Evolutionary conservation across 2,113 vertebrate species (phyloP), one percentile per base, ranked within the genome.

Genomic region (Gambusia holbrooki): DNA sequence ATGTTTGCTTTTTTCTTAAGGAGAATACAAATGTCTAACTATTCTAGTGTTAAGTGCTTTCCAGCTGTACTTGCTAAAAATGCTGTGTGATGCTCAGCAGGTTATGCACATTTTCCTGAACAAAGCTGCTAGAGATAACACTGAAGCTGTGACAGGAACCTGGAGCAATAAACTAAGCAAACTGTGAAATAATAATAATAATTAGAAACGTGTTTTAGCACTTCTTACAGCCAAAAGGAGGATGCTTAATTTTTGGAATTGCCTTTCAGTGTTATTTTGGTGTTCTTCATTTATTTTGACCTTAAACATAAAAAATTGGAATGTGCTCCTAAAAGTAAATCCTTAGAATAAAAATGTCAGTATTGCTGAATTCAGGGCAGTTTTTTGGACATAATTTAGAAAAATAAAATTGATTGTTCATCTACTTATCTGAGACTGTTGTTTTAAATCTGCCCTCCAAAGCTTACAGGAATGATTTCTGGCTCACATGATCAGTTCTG

Each of bases 401-500:
- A 54, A 65, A 66, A 68, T 66, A 70, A 69, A 9, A 58, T 14
- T 11, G 58, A 83, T 71, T 66, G 83, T 87, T 83, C 68, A 66
- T 83, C 63, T 25, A 3, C 51, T 60, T 54, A 86, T 71, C 73
- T 68, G 13, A 70, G 72, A 61, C 29, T 74, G 28, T 61, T 3
- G 33, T 15, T 66, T 74, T 77, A 66, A 66, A 40, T 48, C 33
- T 11, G 32, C 35, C 60, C 40, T 84, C 61, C 75, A 71, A 77
- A 89, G 62, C 67, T n/a, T 30, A 74, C 71, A 66, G 54, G 15
- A 5, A 71, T 71, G n/a, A 82, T 86, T 73, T 80, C 35, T 35
- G 67, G 73, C 40, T 89, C 84, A 88, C 19, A 69, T 80, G 81
- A 84, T 72, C 69, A 30, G 62, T 67, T 25, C 28, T 3, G 65